phyloP scores from a whole-genome alignment of 2,113 vertebrate genomes.

The Oreotrochilus melanogaster region DNA sequence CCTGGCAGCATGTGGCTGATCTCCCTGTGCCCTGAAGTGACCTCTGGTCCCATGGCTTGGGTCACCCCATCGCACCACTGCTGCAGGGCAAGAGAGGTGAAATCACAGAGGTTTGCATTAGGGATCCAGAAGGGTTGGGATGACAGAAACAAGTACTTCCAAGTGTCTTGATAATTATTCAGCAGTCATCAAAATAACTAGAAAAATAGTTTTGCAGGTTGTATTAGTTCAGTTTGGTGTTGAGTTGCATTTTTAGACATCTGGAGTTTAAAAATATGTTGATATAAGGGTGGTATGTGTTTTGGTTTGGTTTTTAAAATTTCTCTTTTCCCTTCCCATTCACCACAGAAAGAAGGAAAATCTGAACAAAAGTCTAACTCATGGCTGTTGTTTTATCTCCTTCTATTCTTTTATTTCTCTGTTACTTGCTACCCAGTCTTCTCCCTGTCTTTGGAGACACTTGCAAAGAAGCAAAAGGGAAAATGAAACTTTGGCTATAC shows the following conservation, averaged over 20 bases:
- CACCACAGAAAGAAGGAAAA: neutral
- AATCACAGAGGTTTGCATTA: neutral
- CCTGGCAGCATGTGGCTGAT: neutral
- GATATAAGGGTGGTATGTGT: neutral
- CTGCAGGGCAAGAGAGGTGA: neutral
- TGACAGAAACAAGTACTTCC: neutral
- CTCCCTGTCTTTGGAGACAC: neutral
- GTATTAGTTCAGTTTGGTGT: neutral
- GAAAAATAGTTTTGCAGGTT: neutral
- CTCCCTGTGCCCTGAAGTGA: neutral
- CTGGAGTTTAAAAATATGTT: neutral
- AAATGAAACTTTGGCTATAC: neutral
- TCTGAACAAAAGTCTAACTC: neutral
- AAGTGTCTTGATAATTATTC: neutral
- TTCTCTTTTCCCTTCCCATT: neutral
- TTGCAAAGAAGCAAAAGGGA: neutral
- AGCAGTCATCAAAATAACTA: neutral
- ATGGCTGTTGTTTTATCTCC: neutral
- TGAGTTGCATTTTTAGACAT: neutral
- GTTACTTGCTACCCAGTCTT: neutral
- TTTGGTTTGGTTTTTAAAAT: neutral
- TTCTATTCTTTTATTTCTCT: neutral
- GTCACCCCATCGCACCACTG: fast-evolving
- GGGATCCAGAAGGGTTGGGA: fast-evolving
- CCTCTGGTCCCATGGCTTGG: neutral